Evolutionary conservation across 2,113 vertebrate species (phyloP), one percentile per base, ranked within the genome.

Genomic region (Crypturellus undulatus): DNA sequence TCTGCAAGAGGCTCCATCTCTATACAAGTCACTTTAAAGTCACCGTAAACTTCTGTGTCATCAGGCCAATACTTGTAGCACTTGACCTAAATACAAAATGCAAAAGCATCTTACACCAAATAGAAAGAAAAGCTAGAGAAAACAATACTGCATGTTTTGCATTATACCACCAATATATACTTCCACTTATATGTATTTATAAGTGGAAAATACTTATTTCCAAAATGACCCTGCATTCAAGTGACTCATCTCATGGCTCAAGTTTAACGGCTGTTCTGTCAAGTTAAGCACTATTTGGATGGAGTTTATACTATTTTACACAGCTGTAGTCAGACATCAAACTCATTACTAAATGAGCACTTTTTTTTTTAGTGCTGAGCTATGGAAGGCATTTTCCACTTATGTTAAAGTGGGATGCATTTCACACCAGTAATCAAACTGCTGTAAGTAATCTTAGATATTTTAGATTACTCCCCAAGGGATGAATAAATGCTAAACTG

Each of bases 11-110:
- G 99, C 84, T 99, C 99, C 93, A 99, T 98, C 97, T 99, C 99
- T 84, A 99, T 97, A 82, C 99, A 99, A 6, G 99, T 99, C 95
- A 99, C 99, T 98, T 99, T 99, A 97, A 99, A 99, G 96, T 99
- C 99, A 34, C 99, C 99, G 69, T 99, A 99, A 93, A 99, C 98
- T 94, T 99, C 99, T 10, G 99, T 99, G 94, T 99, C 99, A 12
- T 99, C 99, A 43, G 99, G 99, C 99, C 99, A 99, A 92, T 99
- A 99, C 91, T 99, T 99, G 93, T 99, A 99, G 94, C 99, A 99
- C 79, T 99, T 99, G 38, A 99, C 99, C 99, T 99, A 97, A 87
- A 95, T 21, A 85, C 45, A 90, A 94, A 84, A 92, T 12, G 14
- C 68, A 30, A 63, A 91, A 2, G 1, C 6, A 38, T 62, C 86